These are phyloP conservation scores for Chelon auratus DNA, from an alignment of 2,797 vertebrate genomes.

Conservation along the genomic window DNA sequence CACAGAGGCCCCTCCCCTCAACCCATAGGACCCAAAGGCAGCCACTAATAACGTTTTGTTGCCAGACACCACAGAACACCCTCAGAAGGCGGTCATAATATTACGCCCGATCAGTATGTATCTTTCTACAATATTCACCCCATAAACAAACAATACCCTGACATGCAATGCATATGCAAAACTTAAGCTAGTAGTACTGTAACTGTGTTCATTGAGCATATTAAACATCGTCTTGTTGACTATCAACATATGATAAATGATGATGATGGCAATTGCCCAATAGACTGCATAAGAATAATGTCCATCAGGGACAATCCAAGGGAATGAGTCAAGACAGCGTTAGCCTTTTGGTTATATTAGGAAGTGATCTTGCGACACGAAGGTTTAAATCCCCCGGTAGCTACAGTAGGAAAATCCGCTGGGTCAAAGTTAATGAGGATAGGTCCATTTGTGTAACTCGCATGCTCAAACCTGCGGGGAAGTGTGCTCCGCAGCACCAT, in stretches of 20 bases:
- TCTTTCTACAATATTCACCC: too few species aligned
- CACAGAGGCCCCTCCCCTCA: too few species aligned
- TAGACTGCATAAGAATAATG: conserved; percentile 21
- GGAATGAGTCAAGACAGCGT: conserved; percentile 25
- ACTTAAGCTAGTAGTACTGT: not conserved
- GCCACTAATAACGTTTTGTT: too few species aligned
- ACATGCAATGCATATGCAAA: too few species aligned
- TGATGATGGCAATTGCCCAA: conserved; percentile 32
- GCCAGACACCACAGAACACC: too few species aligned
- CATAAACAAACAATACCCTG: too few species aligned
- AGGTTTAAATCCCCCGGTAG: conserved; percentile 37
- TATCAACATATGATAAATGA: conserved; percentile 31
- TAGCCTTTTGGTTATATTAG: conserved; percentile 36
- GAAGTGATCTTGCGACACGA: conserved; percentile 37
- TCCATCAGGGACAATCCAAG: conserved; percentile 17
- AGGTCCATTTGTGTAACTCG: conserved; percentile 23
- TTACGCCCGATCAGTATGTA: not conserved
- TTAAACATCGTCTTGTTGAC: conserved; percentile 18
- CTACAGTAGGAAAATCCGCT: conserved; percentile 31
- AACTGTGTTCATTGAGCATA: conserved; percentile 22
- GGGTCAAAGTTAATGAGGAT: conserved; percentile 53
- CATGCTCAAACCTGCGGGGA: conserved; percentile 34
- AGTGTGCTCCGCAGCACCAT: conserved; percentile 25
- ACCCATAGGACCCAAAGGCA: too few species aligned
- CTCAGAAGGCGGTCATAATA: too few species aligned